Evolutionary conservation across 2,113 vertebrate species (phyloP), one percentile per base, ranked within the genome.

Genomic region (Rhabdomys dilectus): DNA sequence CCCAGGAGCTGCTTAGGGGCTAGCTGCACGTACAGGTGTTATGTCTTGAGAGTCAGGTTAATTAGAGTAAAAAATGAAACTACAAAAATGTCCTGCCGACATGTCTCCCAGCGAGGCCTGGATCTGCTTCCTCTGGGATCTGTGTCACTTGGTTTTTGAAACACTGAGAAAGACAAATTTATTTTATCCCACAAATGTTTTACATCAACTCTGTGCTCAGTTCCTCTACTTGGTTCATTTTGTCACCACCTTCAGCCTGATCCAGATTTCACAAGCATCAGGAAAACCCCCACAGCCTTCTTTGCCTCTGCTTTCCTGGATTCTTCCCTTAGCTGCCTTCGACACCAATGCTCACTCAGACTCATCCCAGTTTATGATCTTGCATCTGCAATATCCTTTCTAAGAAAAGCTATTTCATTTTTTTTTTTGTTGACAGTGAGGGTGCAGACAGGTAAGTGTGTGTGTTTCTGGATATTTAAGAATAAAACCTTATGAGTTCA

Each of bases 401-500:
- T 84, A 53, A 76, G 42, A 85, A 86, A 80, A 29, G 8, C 3
- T 51, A 13, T 60, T 91, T 91, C 34, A 1, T 73, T 39, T 45
- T 87, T 48, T 48, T 0, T 4, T 39, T 60, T 81, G 21, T 66
- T 85, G 64, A 5, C 15, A 34, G 70, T 26, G 36, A 76, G 9
- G 4, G 48, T 64, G 45, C 8, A 21, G n/a, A 89, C 42, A 75
- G 60, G 58, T 21, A 11, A 88, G 26, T 2, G 1, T 1, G 0
- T 17, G 31, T 72, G 53, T 39, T 81, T 96, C 76, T 60, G 73
- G 86, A 42, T 75, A 88, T 76, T 78, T 82, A 73, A 72, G 87
- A 91, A n/a, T 29, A 58, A 94, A 93, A 45, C 29, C 24, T n/a
- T 39, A 31, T 78, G 29, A 21, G 64, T 53, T 88, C 64, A 64